Percentiles rank a stretch among this genome's conserved stretches.
Conservation (phyloP, 2,797 vertebrate genomes). For the Coregonus suidteri region DNA sequence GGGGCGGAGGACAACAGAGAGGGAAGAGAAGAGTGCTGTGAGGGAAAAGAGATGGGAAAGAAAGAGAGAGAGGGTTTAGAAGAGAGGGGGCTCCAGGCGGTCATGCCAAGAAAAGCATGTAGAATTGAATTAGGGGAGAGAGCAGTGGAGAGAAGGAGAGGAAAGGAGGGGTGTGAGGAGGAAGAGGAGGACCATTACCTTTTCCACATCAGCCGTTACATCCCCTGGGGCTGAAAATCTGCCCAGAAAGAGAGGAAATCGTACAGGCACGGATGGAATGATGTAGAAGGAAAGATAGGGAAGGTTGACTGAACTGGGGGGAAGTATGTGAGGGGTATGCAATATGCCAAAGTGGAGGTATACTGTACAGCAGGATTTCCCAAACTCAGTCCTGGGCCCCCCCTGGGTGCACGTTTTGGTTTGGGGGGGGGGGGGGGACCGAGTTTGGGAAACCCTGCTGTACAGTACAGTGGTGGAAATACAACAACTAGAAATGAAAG, state of each 20-base stretch:
- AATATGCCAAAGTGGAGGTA: not conserved
- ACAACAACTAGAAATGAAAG: not conserved
- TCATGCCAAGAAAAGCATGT: slow-evolving; percentile 73
- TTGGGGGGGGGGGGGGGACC: no score
- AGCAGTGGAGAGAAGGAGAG: slow-evolving; percentile 37
- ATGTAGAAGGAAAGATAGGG: slow-evolving; percentile 41
- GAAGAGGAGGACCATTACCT: slow-evolving; percentile 68
- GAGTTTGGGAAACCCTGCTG: not conserved
- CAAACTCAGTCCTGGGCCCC: no score
- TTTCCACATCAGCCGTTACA: slow-evolving; percentile 65
- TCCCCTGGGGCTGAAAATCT: slow-evolving; percentile 40
- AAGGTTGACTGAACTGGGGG: slow-evolving; percentile 30
- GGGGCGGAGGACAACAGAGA: slow-evolving; percentile 9
- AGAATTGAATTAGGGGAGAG: slow-evolving; percentile 73
- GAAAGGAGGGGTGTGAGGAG: slow-evolving; percentile 50
- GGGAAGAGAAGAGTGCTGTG: slow-evolving; percentile 1
- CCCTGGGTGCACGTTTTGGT: no score
- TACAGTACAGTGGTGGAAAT: not conserved
- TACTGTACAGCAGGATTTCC: no score
- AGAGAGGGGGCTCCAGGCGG: slow-evolving; percentile 3
- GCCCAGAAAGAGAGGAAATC: slow-evolving; percentile 13
- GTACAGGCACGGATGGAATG: slow-evolving; percentile 38
- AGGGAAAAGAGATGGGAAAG: slow-evolving; percentile 28
- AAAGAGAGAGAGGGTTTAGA: slow-evolving; percentile 47
- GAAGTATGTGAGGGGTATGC: slow-evolving; percentile 19